Evolutionary conservation across 2,113 vertebrate species (phyloP).

Genomic region (Zosterops pallidus): DNA sequence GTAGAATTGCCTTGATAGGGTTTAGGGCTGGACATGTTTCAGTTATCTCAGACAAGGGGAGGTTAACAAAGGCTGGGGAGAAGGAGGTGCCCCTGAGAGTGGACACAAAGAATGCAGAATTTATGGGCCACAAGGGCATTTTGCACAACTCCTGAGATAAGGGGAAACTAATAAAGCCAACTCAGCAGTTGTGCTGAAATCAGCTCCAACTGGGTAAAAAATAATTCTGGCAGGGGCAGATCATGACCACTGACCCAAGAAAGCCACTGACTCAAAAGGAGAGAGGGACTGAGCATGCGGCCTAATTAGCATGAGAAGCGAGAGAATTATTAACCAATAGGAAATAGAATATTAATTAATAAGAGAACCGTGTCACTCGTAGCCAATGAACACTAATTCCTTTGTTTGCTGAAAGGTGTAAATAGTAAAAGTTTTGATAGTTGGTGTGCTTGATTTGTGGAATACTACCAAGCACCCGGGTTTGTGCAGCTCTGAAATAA

Average conservation of each 20-base stretch:
- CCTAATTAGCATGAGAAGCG: not conserved
- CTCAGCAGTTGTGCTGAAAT: not conserved
- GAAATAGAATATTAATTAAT: not conserved
- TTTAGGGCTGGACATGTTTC: not conserved
- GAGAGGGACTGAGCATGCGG: not conserved
- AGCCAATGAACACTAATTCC: not conserved
- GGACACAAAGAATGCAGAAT: not conserved
- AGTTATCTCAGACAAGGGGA: not conserved
- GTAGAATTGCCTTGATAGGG: not conserved
- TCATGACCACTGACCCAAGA: not conserved
- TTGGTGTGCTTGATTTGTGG: not conserved
- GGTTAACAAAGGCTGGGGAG: not conserved
- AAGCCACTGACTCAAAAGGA: not conserved
- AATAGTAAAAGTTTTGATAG: not conserved
- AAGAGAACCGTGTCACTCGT: not conserved
- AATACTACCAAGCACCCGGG: fast-evolving
- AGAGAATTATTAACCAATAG: not conserved
- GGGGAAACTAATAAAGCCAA: not conserved
- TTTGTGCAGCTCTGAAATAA: not conserved
- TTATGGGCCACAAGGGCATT: not conserved
- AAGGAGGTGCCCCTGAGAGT: not conserved
- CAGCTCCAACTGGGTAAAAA: not conserved
- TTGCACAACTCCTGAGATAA: not conserved
- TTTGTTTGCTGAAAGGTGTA: not conserved
- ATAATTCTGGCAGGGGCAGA: not conserved